Evolutionary conservation across 2,113 vertebrate genomes (phyloP).

Genomic region (Galbula dea): DNA sequence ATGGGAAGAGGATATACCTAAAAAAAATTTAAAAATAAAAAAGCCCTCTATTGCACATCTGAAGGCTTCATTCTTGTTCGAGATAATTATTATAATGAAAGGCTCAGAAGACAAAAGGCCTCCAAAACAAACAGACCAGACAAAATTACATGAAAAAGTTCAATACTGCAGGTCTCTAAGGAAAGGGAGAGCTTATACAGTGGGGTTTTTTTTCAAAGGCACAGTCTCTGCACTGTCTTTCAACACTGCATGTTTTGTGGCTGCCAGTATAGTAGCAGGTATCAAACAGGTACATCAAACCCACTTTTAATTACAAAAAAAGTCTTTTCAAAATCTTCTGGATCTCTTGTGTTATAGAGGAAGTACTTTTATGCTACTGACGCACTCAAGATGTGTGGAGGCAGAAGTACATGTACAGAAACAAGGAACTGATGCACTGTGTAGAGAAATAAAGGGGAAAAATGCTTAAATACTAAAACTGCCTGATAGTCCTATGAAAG

Average conservation of each 20-base stretch:
- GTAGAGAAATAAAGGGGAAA: too few relatives aligned
- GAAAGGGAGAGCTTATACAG: neutral
- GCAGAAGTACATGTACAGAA: too few relatives aligned
- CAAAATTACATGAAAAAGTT: neutral
- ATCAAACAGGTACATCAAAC: neutral
- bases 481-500: too few relatives aligned
- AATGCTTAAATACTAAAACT: too few relatives aligned
- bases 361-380: too few relatives aligned
- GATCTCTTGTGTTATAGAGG: neutral
- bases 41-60: neutral
- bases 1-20: fast-evolving
- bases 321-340: neutral
- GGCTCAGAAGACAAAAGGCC: neutral
- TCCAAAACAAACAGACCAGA: neutral
- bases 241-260: neutral
- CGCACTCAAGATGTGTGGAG: too few relatives aligned
- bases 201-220: neutral
- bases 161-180: neutral
- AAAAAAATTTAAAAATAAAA: neutral
- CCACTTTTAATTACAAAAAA: neutral
- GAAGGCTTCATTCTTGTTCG: neutral
- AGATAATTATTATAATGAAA: neutral
- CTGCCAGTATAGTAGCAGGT: fast-evolving
- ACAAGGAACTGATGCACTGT: too few relatives aligned
- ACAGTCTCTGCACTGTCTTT: neutral